A percentile compares a stretch with the other conserved stretches of the same genome.
These are phyloP conservation scores for Gibbula magus DNA, from an alignment of 2,888 invertebrate species.

Conservation along the genomic window DNA sequence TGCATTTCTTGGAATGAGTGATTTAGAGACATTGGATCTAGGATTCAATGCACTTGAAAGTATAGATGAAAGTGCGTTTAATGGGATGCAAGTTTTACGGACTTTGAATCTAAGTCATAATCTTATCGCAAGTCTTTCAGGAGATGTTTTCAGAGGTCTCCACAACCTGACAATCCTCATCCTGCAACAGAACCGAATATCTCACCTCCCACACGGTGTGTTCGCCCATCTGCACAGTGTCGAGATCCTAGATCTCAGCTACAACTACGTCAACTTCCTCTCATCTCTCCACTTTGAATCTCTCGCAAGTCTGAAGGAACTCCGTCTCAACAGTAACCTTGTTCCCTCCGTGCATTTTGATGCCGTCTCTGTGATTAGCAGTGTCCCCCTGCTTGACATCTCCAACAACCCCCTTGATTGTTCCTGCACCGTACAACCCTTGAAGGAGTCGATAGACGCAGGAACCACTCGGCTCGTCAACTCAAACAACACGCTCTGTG, in stretches of 20 bases:
- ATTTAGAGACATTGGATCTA: slow-evolving; percentile 43
- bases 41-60: slow-evolving; percentile 41
- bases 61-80: slow-evolving; percentile 32
- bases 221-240: slow-evolving; percentile 46
- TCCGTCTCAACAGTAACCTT: slow-evolving; percentile 55
- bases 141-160: slow-evolving; percentile 28
- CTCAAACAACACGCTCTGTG: slow-evolving; percentile 43
- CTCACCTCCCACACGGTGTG: slow-evolving; percentile 31
- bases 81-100: slow-evolving; percentile 31
- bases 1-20: slow-evolving; percentile 25
- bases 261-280: slow-evolving; percentile 48
- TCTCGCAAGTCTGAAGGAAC: slow-evolving; percentile 40
- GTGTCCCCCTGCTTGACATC: slow-evolving; percentile 41
- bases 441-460: slow-evolving; percentile 41
- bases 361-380: slow-evolving; percentile 33
- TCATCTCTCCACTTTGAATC: slow-evolving; percentile 45
- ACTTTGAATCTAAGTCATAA: slow-evolving; percentile 40
- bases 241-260: slow-evolving; percentile 43
- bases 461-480: slow-evolving; percentile 34
- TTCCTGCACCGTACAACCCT: slow-evolving; percentile 53
- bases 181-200: slow-evolving; percentile 49
- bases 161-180: slow-evolving; percentile 31
- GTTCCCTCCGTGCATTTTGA: slow-evolving; percentile 33
- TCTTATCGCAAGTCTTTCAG: slow-evolving; percentile 28
- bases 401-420: slow-evolving; percentile 65